These are phyloP conservation scores for Drosophila robusta DNA, from an alignment of 2,888 invertebrate species.

Conservation along the genomic window DNA sequence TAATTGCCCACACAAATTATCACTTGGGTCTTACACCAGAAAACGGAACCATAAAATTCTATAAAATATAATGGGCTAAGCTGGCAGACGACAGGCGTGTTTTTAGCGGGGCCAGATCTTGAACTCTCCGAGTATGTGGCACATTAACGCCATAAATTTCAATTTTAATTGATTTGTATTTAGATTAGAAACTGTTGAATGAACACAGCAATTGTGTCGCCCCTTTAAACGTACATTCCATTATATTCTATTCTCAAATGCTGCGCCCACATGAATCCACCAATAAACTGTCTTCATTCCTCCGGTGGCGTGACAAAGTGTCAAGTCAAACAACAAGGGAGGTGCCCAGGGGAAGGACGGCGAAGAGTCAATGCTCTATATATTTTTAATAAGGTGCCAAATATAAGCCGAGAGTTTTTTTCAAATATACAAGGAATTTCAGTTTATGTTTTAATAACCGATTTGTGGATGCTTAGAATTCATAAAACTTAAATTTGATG, in stretches of 20 bases:
- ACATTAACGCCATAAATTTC: conserved; percentile 69
- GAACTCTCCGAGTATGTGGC: conserved; percentile 55
- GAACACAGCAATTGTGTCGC: conserved; percentile 42
- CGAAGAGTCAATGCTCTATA: conserved; percentile 24
- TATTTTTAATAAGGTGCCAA: background rate
- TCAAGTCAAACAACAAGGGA: conserved; percentile 25
- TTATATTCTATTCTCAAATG: conserved; percentile 24
- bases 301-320: conserved; percentile 44
- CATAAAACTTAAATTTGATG: no score
- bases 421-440: no score
- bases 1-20: conserved; percentile 60
- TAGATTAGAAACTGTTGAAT: conserved; percentile 59
- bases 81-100: conserved; percentile 17
- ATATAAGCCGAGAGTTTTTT: no score
- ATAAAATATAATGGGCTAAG: conserved; percentile 42
- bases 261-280: conserved; percentile 8
- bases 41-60: conserved; percentile 48
- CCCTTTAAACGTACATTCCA: conserved; percentile 30
- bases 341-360: background rate
- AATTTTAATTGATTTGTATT: conserved; percentile 69
- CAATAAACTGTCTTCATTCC: background rate
- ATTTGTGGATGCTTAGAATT: no score
- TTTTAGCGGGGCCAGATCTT: conserved; percentile 48
- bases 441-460: no score
- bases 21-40: conserved; percentile 26